These are phyloP conservation scores for Zaprionus bogoriensis DNA, from an alignment of 2,888 invertebrate genomes.

Conservation along the genomic window DNA sequence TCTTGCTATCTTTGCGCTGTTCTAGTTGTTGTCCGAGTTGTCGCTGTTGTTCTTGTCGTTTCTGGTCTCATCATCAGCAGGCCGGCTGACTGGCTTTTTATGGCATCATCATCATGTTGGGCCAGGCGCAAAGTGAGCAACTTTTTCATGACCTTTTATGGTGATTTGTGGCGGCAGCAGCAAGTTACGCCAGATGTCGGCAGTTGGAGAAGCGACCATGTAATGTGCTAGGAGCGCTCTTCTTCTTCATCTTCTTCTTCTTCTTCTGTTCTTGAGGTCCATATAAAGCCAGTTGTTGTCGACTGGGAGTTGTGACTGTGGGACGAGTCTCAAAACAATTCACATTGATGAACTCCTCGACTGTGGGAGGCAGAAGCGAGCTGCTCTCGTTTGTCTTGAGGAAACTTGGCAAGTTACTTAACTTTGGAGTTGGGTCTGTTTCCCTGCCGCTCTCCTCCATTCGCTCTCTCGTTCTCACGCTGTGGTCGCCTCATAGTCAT, in stretches of 20 bases:
- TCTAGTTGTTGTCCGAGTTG: constrained; percentile 26
- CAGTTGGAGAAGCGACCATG: constrained; percentile 20
- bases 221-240: no score
- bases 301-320: no score
- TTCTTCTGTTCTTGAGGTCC: background rate
- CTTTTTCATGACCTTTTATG: constrained; percentile 64
- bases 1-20: constrained; percentile 12
- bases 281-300: background rate
- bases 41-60: background rate
- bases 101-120: constrained; percentile 38
- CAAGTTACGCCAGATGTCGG: no score
- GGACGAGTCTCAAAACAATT: no score
- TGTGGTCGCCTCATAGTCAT: background rate
- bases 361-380: background rate
- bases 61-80: constrained; percentile 12
- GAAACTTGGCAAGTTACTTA: background rate
- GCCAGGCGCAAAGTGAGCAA: constrained; percentile 35
- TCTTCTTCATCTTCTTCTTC: no score
- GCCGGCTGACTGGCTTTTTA: constrained; percentile 44
- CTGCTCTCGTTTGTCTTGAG: background rate
- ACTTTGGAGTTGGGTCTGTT: background rate
- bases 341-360: background rate
- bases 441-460: background rate
- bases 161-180: constrained; percentile 29
- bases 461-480: background rate